Conservation (phyloP, 2,797 vertebrate genomes). For the Alfaro cultratus region DNA sequence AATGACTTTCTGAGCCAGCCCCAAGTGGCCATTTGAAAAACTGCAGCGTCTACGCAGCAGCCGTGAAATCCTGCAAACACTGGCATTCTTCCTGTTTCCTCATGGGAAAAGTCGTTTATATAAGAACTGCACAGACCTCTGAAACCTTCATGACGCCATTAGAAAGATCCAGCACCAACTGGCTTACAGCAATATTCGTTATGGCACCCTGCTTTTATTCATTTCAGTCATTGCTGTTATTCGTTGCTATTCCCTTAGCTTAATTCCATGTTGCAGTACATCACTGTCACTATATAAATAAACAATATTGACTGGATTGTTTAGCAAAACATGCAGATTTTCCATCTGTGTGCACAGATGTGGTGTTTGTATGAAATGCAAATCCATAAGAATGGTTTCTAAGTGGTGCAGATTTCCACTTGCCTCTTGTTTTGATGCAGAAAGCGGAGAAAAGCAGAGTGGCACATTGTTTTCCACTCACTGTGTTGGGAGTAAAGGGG, state of each 20-base stretch:
- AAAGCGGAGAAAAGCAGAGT: background rate
- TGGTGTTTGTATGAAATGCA: background rate
- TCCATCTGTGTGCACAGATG: conserved; percentile 4
- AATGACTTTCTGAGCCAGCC: background rate
- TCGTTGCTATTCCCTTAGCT: background rate
- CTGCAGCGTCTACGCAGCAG: conserved; percentile 1
- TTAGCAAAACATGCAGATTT: background rate
- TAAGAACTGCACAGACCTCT: background rate
- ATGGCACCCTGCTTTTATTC: background rate
- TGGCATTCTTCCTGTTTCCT: background rate
- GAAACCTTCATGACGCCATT: background rate
- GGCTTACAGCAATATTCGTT: background rate
- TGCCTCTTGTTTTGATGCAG: background rate
- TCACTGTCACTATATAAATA: background rate
- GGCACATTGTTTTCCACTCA: background rate
- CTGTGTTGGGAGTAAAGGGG: background rate
- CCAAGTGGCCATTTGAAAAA: background rate
- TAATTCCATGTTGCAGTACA: background rate
- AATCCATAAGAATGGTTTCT: background rate
- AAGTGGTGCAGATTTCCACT: background rate
- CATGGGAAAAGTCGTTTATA: background rate
- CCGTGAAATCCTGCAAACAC: background rate
- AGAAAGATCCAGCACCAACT: background rate
- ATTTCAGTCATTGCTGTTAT: background rate
- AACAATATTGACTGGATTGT: background rate